Evolutionary conservation across 2,797 vertebrate genomes (phyloP).

Genomic region (Dryobates pubescens): DNA sequence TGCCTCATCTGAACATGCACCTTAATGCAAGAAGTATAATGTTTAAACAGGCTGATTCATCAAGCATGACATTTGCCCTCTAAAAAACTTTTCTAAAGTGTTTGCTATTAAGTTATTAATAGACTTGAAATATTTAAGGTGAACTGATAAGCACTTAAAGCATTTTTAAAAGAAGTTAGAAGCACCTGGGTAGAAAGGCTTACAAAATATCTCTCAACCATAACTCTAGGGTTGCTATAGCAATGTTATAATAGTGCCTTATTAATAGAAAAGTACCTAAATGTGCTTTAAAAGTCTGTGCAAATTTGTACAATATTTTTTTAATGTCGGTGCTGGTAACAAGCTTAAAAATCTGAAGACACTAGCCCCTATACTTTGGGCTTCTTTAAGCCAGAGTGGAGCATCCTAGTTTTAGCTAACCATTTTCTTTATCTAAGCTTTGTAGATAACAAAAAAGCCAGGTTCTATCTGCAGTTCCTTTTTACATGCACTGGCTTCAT

Average conservation of each 20-base stretch:
- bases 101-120: background rate
- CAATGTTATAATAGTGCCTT: slow-evolving; percentile 46
- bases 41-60: background rate
- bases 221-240: slow-evolving; percentile 55
- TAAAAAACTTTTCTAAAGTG: background rate
- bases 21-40: background rate
- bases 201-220: slow-evolving; percentile 20
- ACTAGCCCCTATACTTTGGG: background rate
- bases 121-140: background rate
- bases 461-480: background rate
- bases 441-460: background rate
- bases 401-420: background rate
- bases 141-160: background rate
- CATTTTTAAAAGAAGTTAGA: slow-evolving; percentile 25
- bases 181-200: background rate
- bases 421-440: background rate
- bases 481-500: background rate
- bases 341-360: background rate
- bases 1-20: background rate
- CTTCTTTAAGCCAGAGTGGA: background rate
- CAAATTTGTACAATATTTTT: slow-evolving; percentile 34
- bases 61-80: background rate
- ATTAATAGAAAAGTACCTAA: slow-evolving; percentile 52
- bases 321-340: background rate
- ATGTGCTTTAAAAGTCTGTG: slow-evolving; percentile 19